These are phyloP conservation scores for Acromyrmex charruanus DNA, from an alignment of 1,140 invertebrate genomes.

Conservation along the genomic window DNA sequence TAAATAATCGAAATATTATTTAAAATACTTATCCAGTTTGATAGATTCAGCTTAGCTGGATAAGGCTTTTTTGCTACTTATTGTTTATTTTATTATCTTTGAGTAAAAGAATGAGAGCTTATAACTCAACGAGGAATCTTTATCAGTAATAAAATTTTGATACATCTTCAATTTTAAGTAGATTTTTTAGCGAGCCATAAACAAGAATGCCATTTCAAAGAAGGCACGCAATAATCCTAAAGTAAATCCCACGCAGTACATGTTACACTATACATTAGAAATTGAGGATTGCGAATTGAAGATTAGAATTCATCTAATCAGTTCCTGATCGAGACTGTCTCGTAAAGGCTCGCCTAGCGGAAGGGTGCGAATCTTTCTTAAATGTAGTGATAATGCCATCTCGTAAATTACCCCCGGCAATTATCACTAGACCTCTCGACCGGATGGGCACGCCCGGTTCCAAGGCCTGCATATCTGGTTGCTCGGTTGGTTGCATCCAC, in stretches of 20 bases:
- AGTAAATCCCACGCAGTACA: too few relatives aligned
- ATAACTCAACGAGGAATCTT: not conserved
- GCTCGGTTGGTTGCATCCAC: conserved; percentile 30
- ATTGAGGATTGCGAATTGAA: too few relatives aligned
- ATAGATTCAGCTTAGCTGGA: too few relatives aligned
- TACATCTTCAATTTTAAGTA: conserved; percentile 8
- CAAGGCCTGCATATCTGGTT: conserved; percentile 1
- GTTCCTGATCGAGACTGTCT: too few relatives aligned
- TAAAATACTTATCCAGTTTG: too few relatives aligned
- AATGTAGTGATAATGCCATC: conserved; percentile 39
- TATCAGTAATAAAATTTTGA: not conserved
- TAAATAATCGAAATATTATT: too few relatives aligned
- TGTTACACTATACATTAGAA: too few relatives aligned
- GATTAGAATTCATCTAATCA: too few relatives aligned
- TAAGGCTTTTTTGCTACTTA: too few relatives aligned
- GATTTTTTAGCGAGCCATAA: not conserved
- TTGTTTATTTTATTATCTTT: not conserved
- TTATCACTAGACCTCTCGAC: conserved; percentile 50
- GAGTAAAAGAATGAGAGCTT: not conserved
- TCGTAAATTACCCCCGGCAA: conserved; percentile 53
- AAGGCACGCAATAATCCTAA: too few relatives aligned
- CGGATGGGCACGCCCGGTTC: conserved; percentile 53
- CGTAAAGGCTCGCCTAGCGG: not conserved
- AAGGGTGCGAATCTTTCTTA: conserved; percentile 23
- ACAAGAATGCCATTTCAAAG: too few relatives aligned